phyloP scores from a whole-genome alignment of 2,113 vertebrate genomes.

The Hyla sarda region DNA sequence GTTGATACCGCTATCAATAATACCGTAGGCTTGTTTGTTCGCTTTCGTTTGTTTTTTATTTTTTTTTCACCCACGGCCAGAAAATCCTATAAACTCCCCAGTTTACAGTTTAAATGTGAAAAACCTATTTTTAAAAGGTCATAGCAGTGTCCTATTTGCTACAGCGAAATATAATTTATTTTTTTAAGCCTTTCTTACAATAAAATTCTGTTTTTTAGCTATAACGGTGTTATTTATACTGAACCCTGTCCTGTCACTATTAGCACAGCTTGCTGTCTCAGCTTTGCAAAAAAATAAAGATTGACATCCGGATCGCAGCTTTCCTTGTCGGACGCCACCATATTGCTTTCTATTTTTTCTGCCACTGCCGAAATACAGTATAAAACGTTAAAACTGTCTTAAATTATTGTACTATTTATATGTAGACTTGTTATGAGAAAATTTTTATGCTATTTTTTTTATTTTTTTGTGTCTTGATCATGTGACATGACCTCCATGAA shows the following conservation, averaged over 20 bases:
- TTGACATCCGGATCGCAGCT: not conserved
- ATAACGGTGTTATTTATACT: not conserved
- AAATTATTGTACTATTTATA: constrained; percentile 30
- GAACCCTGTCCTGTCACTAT: not conserved
- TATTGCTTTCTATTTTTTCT: not conserved
- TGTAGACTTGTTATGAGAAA: not conserved
- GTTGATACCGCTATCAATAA: no score
- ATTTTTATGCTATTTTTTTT: not conserved
- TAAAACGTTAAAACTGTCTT: not conserved
- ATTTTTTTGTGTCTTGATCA: not conserved
- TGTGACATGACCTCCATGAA: not conserved
- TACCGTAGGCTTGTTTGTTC: no score
- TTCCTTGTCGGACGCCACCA: not conserved
- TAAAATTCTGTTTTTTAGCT: not conserved
- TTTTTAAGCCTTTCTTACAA: not conserved
- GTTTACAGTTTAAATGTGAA: not conserved
- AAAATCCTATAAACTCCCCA: no score
- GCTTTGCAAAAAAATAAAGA: not conserved
- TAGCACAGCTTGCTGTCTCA: not conserved
- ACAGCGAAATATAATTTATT: not conserved
- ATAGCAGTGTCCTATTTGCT: not conserved
- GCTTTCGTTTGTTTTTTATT: no score
- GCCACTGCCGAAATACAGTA: not conserved
- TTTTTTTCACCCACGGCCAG: no score
- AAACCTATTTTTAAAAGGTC: not conserved